Conservation (phyloP, 1,140 invertebrate species). For the Heliconius congener region DNA sequence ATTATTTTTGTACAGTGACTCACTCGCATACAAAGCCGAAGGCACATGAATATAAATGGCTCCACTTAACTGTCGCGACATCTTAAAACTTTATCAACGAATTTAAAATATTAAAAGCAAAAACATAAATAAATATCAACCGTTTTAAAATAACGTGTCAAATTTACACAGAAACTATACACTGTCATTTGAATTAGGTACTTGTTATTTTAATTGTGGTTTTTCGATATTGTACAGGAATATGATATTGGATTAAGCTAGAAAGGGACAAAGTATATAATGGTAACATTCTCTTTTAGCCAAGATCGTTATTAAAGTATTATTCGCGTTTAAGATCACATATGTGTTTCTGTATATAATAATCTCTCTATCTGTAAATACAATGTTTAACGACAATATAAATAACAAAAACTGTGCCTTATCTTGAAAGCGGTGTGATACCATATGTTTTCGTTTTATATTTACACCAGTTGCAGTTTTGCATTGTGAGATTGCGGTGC, state of each 20-base stretch:
- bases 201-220: neutral
- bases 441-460: constrained; percentile 28
- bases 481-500: constrained; percentile 29
- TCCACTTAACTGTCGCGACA: neutral
- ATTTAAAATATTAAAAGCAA: constrained; percentile 7
- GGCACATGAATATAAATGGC: constrained; percentile 22
- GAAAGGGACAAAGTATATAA: constrained; percentile 18
- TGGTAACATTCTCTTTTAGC: constrained; percentile 16
- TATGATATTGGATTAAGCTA: constrained; percentile 13
- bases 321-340: neutral
- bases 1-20: constrained; percentile 26
- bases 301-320: neutral
- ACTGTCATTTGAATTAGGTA: neutral
- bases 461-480: constrained; percentile 31
- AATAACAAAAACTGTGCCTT: constrained; percentile 12
- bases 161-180: neutral
- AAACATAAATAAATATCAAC: neutral
- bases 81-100: neutral
- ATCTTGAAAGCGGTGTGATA: constrained; percentile 26
- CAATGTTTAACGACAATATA: constrained; percentile 15
- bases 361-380: neutral
- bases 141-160: neutral
- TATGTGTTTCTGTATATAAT: neutral
- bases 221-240: constrained; percentile 1
- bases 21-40: constrained; percentile 16